phyloP scores from a whole-genome alignment of 2,797 vertebrate genomes.

The Iguana delicatissima region DNA sequence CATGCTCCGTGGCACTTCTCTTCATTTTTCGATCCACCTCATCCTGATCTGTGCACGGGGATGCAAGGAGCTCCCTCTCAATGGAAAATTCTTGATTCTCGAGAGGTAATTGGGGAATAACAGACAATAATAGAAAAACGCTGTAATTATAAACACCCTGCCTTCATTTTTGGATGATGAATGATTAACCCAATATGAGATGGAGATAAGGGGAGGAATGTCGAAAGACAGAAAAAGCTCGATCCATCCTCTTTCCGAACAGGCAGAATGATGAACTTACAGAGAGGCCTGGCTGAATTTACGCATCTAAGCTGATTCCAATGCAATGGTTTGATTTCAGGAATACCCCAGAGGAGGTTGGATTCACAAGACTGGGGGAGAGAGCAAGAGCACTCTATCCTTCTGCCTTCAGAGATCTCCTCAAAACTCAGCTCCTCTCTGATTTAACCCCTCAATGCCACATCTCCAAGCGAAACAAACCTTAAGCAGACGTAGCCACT shows the following conservation, averaged over 20 bases:
- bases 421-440: too few species aligned
- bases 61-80: background rate
- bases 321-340: background rate
- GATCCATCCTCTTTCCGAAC: background rate
- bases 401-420: too few species aligned
- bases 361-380: background rate
- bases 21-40: background rate
- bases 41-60: too few species aligned
- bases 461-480: background rate
- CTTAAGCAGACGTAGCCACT: background rate
- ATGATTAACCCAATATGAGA: background rate
- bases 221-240: background rate
- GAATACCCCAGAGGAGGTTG: background rate
- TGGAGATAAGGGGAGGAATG: background rate
- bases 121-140: background rate
- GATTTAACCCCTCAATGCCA: background rate
- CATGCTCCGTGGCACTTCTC: background rate
- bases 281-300: background rate
- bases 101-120: background rate
- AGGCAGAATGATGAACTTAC: background rate
- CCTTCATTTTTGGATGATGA: background rate
- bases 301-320: background rate
- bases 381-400: too few species aligned
- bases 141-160: background rate
- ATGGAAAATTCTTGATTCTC: background rate